Evolutionary conservation across 2,797 vertebrate genomes (phyloP), one percentile per base, ranked within the genome.

Genomic region (Austrolebias charrua): DNA sequence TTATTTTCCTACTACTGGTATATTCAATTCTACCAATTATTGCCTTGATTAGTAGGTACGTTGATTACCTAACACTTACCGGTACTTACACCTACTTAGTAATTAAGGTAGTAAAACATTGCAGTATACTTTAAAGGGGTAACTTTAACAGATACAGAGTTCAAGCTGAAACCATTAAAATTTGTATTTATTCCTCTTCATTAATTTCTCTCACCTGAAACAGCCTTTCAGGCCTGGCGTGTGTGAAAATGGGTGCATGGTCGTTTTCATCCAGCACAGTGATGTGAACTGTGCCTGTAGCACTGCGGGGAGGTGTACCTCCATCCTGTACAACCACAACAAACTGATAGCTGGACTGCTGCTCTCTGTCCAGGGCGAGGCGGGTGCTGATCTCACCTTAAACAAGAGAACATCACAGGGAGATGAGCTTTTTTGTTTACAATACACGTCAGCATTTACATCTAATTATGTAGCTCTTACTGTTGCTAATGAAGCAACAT

Each of bases 181-280:
- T 3, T 33, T 33, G 31, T 33, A 49, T 45, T 4, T 28, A 45
- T 15, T 4, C 48, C 11, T 19, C 4, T 16, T 15, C 13, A 28
- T 59, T 59, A 40, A 13, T 40, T 13, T 4, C 38, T 47, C 85
- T 83, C 79, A 98, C 97, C 95, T 98, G 94, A 66, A 97, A 66
- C 0, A 95, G 78, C 19, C 92, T 90, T 7, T 95, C 94, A 0
- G 92, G 87, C 20, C 88, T 89, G 57, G 90, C 85, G 0, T 96
- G 95, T 45, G 92, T 87, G 71, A 99, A 98, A 9, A 56, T 60
- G 1, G 98, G 98, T 0, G 93, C 83, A 0, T 98, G 94, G 90
- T 99, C 98, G 0, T 99, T 99, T 78, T 98, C 95, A 13, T 99
- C 98, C 56, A 98, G 85, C 47, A 99, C 95, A 0, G 93, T 94